Conservation (phyloP, 2,797 vertebrate species). For the Semotilus atromaculatus region DNA sequence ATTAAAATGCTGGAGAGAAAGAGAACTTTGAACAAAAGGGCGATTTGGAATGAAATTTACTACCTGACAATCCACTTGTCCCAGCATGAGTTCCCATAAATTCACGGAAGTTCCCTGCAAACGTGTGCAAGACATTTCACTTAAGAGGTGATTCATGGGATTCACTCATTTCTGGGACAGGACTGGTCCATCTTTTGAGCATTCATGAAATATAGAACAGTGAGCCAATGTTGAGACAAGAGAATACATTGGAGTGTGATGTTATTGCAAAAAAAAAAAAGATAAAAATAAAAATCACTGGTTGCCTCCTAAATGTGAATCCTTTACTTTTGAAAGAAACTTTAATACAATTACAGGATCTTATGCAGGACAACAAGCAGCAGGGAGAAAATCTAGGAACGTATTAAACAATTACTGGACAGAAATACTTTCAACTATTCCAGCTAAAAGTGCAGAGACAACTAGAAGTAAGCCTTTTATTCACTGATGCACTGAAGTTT, state of each 20-base stretch:
- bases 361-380: constrained; percentile 69
- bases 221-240: background rate
- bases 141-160: constrained; percentile 66
- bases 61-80: constrained; percentile 83
- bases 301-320: background rate
- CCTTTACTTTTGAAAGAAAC: constrained; percentile 73
- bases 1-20: constrained; percentile 55
- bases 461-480: background rate
- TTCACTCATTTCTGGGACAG: constrained; percentile 50
- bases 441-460: background rate
- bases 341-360: constrained; percentile 72
- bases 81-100: constrained; percentile 84
- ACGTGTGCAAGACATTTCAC: constrained; percentile 80
- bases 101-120: constrained; percentile 85
- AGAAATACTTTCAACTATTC: background rate
- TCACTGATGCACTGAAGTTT: background rate
- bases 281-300: background rate
- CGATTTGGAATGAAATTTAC: constrained; percentile 74
- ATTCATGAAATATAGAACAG: constrained; percentile 36
- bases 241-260: background rate
- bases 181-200: constrained; percentile 54
- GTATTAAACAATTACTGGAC: constrained; percentile 36
- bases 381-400: background rate
- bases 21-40: constrained; percentile 60
- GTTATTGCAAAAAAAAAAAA: background rate